phyloP scores from a whole-genome alignment of 2,888 invertebrate genomes.

The Podabrus alpinus region DNA sequence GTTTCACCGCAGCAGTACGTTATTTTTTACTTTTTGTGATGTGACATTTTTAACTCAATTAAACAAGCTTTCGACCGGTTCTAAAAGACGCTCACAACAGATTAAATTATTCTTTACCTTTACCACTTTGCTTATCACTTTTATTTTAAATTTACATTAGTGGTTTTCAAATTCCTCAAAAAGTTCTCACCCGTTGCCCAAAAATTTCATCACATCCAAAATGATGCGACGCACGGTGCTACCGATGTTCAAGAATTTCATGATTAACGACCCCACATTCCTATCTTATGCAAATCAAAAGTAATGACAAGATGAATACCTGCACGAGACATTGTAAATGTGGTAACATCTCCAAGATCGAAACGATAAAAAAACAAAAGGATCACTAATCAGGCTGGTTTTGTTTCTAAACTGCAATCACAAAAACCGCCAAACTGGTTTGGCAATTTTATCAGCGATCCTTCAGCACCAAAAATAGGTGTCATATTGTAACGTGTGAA shows the following conservation, averaged over 20 bases:
- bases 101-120: background rate
- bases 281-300: background rate
- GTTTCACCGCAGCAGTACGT: slow-evolving; percentile 46
- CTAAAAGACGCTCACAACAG: background rate
- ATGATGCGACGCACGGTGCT: background rate
- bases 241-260: background rate
- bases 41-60: slow-evolving; percentile 55
- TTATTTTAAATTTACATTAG: background rate
- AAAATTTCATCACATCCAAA: background rate
- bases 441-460: slow-evolving; percentile 27
- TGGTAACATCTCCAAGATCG: background rate
- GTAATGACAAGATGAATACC: slow-evolving; percentile 2
- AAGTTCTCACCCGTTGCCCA: background rate
- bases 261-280: background rate
- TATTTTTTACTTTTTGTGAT: slow-evolving; percentile 42
- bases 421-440: slow-evolving; percentile 27
- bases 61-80: slow-evolving; percentile 40
- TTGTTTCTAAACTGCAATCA: slow-evolving; percentile 22
- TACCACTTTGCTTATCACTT: background rate
- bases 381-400: slow-evolving; percentile 7
- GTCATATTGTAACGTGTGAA: slow-evolving; percentile 29
- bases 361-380: slow-evolving; percentile 9
- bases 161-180: background rate
- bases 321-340: background rate
- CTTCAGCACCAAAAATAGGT: slow-evolving; percentile 29